Evolutionary conservation across 1,140 invertebrate species (phyloP).

Genomic region (Parasteatoda tepidariorum): DNA sequence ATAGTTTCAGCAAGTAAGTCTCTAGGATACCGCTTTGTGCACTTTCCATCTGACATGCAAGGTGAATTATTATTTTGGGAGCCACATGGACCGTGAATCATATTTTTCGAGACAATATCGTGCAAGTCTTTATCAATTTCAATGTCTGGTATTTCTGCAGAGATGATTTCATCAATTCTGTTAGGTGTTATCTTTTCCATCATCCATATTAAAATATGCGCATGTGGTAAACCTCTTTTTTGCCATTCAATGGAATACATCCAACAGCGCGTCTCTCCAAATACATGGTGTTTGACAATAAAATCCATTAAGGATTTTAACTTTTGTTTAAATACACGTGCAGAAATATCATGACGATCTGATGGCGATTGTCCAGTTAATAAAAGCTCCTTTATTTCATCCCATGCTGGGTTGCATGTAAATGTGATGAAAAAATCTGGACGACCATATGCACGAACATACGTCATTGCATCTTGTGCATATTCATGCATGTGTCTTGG

Average conservation of each 20-base stretch:
- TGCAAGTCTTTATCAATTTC: conserved; percentile 10
- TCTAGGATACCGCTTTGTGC: too few relatives aligned
- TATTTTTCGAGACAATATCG: conserved; percentile 63
- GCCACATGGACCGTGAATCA: conserved; percentile 74
- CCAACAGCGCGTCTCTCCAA: background rate
- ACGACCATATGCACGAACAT: conserved; percentile 65
- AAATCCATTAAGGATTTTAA: conserved; percentile 63
- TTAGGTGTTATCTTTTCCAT: conserved; percentile 13
- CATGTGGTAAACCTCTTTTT: conserved; percentile 70
- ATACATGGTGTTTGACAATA: conserved; percentile 67
- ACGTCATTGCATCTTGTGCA: conserved; percentile 65
- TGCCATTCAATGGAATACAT: conserved; percentile 68
- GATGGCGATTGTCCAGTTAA: conserved; percentile 63
- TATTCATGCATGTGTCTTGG: conserved; percentile 56
- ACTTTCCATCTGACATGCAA: too few relatives aligned
- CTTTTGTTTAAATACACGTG: conserved; percentile 63
- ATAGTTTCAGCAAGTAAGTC: too few relatives aligned
- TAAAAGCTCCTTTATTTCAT: conserved; percentile 67
- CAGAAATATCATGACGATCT: conserved; percentile 67
- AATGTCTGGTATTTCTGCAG: conserved; percentile 53
- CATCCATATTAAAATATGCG: conserved; percentile 66
- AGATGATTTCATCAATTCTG: conserved; percentile 52
- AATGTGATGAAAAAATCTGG: conserved; percentile 70
- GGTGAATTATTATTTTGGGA: conserved; percentile 68
- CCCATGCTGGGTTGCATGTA: conserved; percentile 71